Evolutionary conservation across 1,140 invertebrate species (phyloP), one percentile per base, ranked within the genome.

Genomic region (Drosophila bifasciata): DNA sequence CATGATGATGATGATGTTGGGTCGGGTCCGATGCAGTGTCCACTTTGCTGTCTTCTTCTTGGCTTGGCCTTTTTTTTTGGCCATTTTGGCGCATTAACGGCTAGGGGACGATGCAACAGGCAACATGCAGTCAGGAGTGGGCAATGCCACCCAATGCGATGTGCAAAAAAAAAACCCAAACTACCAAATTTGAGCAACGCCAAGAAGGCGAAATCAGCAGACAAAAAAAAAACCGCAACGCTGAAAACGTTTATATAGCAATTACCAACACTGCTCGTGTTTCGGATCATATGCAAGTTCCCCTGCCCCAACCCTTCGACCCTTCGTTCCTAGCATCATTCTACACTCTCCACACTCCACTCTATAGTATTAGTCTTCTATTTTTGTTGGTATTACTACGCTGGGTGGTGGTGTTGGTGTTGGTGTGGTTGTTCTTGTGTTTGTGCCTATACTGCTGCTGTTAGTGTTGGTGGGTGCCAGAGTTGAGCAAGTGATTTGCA

Each of bases 191-290:
- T 80, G 69, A 52, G 64, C 48, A 17, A 48, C 32, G 11, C 11
- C 32, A 68, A 67, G 16, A 11, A n/a, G 13, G n/a, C n/a, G n/a
- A 67, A 44, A 46, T 52, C 11, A 55, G 15, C 39, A 28, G 60
- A 8, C 44, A 41, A 61, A 40, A 81, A 36, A 79, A 81, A 73
- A 19, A 51, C 44, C 28, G 36, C 77, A 39, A 80, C 83, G 63
- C 51, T 48, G 57, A 61, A 70, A 85, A 72, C 80, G 72, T 80
- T 84, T 85, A 80, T 84, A 79, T 80, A 86, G 79, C 79, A 76
- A 84, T 84, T 84, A 84, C 80, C 76, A 85, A 76, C 80, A 70
- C 76, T 84, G 76, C 72, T 79, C 81, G 76, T 85, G 67, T 86
- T 84, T 76, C 71, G 64, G 69, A 79, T 52, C 72, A 67, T 85